These are phyloP conservation scores for Elephantulus edwardii DNA, from an alignment of 2,113 vertebrate species.

Conservation along the genomic window DNA sequence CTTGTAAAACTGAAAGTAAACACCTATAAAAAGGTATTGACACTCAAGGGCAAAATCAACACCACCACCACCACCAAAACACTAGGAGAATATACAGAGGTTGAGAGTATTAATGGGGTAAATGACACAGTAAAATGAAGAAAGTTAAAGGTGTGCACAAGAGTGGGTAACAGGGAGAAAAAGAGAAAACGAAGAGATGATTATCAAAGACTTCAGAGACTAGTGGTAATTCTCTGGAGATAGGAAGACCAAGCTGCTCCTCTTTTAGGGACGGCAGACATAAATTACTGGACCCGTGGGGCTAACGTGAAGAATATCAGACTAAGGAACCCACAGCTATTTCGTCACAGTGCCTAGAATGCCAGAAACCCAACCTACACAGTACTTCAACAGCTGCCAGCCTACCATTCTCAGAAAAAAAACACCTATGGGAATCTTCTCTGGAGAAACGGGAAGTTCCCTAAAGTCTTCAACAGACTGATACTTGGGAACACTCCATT, in stretches of 20 bases:
- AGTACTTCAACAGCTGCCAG: not conserved
- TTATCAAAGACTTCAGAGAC: not conserved
- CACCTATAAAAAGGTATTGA: not conserved
- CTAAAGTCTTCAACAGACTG: not conserved
- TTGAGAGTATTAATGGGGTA: not conserved
- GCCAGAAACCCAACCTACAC: not conserved
- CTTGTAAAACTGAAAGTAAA: constrained; percentile 2
- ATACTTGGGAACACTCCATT: not conserved
- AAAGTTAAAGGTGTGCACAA: not conserved
- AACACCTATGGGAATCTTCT: not conserved
- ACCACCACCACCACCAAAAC: too few relatives aligned
- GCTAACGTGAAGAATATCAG: not conserved
- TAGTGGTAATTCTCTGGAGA: not conserved
- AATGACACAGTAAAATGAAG: not conserved
- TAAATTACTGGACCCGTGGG: not conserved
- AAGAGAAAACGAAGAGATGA: not conserved
- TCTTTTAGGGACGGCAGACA: rapidly evolving
- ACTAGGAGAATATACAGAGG: not conserved
- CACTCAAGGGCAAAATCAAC: not conserved
- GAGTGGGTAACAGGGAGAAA: not conserved
- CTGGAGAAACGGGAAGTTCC: not conserved
- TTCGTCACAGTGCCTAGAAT: not conserved
- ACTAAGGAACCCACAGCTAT: rapidly evolving
- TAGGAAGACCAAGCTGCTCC: not conserved
- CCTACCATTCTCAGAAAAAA: not conserved